Percentiles rank a stretch among this genome's conserved stretches.
These are phyloP conservation scores for Lipotes vexillifer DNA, from an alignment of 2,113 vertebrate genomes.

Conservation along the genomic window DNA sequence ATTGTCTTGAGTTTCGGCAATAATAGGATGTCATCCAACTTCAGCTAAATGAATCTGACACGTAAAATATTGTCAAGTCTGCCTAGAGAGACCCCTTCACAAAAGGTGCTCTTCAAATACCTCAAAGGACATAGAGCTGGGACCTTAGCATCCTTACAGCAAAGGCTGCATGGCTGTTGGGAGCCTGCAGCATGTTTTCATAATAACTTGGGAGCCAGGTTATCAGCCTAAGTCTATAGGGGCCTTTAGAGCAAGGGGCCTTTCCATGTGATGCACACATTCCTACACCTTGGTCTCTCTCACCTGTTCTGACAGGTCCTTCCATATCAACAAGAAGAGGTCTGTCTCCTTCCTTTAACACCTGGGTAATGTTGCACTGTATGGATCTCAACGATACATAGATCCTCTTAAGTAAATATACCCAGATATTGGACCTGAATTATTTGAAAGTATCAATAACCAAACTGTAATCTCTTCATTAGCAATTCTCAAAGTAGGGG, in stretches of 20 bases:
- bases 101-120: not conserved
- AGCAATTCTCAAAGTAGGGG: not conserved
- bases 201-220: not conserved
- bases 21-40: no score
- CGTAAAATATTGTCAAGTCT: not conserved
- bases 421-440: not conserved
- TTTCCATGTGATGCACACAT: not conserved
- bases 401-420: not conserved
- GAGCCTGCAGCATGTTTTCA: not conserved
- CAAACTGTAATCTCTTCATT: not conserved
- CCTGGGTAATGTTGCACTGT: not conserved
- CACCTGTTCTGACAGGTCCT: not conserved
- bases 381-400: not conserved
- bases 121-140: not conserved
- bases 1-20: not conserved
- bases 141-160: not conserved
- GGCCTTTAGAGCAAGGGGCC: no score
- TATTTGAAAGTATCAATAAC: not conserved
- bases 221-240: not conserved
- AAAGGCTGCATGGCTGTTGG: not conserved
- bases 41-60: not conserved
- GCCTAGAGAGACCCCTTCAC: not conserved
- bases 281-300: not conserved
- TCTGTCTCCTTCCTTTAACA: not conserved
- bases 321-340: not conserved